A percentile compares a stretch with the other conserved stretches of the same genome.
Evolutionary conservation across 92 coral and sea anemone genomes (phyloP).

Genomic region (Phenganax marumi): DNA sequence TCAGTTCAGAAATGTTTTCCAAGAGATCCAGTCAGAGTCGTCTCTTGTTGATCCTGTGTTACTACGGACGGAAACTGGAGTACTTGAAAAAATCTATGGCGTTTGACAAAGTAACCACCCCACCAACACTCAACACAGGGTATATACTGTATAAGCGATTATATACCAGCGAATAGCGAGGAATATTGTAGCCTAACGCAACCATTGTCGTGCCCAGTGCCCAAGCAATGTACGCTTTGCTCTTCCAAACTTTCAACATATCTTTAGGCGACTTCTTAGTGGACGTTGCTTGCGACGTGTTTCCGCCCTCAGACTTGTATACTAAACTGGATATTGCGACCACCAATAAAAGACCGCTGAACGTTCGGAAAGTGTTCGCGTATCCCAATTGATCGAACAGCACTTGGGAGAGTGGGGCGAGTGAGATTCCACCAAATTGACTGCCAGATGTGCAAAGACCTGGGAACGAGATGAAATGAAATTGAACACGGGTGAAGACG

Average conservation of each 20-base stretch:
- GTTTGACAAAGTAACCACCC: background rate
- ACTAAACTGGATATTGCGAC: conserved; percentile 73
- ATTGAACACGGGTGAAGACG: background rate
- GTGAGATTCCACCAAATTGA: conserved; percentile 77
- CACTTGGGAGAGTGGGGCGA: conserved; percentile 78
- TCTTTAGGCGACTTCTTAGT: conserved; percentile 40
- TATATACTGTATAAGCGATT: background rate
- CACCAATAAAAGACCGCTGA: conserved; percentile 67
- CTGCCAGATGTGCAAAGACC: conserved; percentile 95
- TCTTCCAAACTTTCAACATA: conserved; percentile 64
- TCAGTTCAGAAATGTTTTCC: too few species aligned
- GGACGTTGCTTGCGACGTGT: conserved; percentile 20
- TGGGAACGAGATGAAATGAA: background rate
- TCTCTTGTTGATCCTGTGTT: too few species aligned
- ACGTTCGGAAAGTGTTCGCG: conserved; percentile 67
- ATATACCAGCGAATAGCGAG: conserved; percentile 86
- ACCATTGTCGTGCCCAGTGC: conserved; percentile 74
- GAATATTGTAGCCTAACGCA: conserved; percentile 86
- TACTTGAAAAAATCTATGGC: background rate
- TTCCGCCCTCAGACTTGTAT: conserved; percentile 54
- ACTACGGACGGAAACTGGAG: too few species aligned
- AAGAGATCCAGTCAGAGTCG: too few species aligned
- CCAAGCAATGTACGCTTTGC: conserved; percentile 85
- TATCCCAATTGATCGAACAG: conserved; percentile 68
- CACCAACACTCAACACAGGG: background rate